Evolutionary conservation across 2,888 invertebrate species (phyloP), one percentile per base, ranked within the genome.

Genomic region (Branchipolynoe longqiensis): DNA sequence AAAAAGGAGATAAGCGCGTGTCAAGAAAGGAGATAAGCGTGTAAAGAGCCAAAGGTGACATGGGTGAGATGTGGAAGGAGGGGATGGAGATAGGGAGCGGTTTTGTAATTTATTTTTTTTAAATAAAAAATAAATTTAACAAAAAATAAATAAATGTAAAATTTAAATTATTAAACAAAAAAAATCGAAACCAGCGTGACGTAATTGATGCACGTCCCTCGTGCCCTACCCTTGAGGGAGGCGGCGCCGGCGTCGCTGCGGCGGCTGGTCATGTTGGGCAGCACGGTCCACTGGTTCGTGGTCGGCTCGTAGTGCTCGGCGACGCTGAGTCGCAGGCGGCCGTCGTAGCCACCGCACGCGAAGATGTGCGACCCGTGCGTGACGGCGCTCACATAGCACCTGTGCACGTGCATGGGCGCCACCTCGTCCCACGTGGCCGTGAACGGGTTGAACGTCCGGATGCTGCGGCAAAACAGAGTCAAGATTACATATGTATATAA

Each of bases 301-400:
- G 95, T 95, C 62, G 96, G 96, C 93, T 97, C 96, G 94, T 97
- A 98, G 86, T 96, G 95, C 93, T 98, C 98, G 0, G 96, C 97
- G 0, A 97, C 97, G 91, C 96, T 97, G 93, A 97, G 97, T 18
- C 98, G 95, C 92, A 96, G 96, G 91, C 97, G 96, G 0, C 94
- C 94, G 88, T 94, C 94, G 87, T 92, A 94, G 0, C 94, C 94
- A 0, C 93, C 93, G 74, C 92, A 92, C 0, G 94, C 94, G 89
- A 94, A 94, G 73, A 94, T 91, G 28, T 87, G 87, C 0, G 91
- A 92, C 33, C 91, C 90, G 14, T 92, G 86, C 8, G 88, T 89
- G 0, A 91, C 92, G 91, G 96, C 96, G 93, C 96, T 96, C 88
- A 97, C 96, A 88, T 93, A 95, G 87, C 94, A 95, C 0, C 95